phyloP scores from a whole-genome alignment of 2,113 vertebrate species.

The Xenopus laevis region DNA sequence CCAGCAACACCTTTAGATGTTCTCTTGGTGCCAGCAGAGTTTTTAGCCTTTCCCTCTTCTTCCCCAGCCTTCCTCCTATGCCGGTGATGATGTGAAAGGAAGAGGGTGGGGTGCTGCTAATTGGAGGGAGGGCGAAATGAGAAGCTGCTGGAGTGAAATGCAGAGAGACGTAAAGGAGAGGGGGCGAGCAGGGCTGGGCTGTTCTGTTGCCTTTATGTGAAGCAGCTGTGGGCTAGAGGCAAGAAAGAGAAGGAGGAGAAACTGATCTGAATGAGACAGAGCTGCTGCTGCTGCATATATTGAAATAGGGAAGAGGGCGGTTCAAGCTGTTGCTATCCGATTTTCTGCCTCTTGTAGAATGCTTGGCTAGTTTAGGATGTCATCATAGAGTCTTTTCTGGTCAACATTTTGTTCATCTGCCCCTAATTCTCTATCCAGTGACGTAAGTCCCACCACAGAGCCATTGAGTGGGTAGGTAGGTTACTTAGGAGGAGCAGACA shows the following conservation, averaged over 20 bases:
- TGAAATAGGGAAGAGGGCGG: background rate
- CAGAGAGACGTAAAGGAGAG: background rate
- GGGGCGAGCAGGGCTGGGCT: background rate
- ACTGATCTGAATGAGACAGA: background rate
- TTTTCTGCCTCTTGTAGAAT: background rate
- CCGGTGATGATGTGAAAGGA: slow-evolving; percentile 29
- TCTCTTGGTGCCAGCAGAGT: slow-evolving; percentile 3
- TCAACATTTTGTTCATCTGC: background rate
- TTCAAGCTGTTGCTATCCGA: background rate
- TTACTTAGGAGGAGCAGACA: background rate
- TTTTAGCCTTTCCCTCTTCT: background rate
- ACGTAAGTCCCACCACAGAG: background rate
- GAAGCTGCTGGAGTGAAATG: too few relatives aligned
- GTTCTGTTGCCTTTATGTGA: background rate
- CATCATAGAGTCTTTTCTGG: background rate
- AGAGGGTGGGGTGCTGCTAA: slow-evolving; percentile 30
- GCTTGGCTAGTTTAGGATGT: background rate
- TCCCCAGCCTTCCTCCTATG: slow-evolving; percentile 12
- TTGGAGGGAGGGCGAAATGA: slow-evolving; percentile 1
- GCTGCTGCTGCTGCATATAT: background rate
- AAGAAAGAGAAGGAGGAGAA: too few relatives aligned
- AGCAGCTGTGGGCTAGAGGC: slow-evolving; percentile 4
- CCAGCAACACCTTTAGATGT: background rate
- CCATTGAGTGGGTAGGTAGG: background rate
- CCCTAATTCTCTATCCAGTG: background rate